Percentiles rank a stretch among this genome's conserved stretches.
Conservation (phyloP, 1,140 invertebrate species). For the Bilobella aurantiaca region DNA sequence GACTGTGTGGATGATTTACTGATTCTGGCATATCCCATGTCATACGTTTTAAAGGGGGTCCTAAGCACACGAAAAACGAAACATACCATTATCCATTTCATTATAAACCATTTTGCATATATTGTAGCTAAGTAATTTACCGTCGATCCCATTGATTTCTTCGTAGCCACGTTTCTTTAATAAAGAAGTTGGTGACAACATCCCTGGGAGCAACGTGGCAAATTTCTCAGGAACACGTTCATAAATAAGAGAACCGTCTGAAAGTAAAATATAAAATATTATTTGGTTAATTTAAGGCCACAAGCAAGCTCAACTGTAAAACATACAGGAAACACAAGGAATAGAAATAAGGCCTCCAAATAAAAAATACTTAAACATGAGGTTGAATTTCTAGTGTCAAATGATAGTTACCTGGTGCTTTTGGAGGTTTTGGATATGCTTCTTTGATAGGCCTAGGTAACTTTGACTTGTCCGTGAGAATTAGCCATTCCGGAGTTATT, state of each 20-base stretch:
- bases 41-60: constrained; percentile 47
- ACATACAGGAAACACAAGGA: no score
- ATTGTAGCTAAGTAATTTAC: constrained; percentile 14
- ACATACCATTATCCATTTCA: not conserved
- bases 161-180: constrained; percentile 68
- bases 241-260: constrained; percentile 72
- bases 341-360: no score
- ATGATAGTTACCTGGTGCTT: constrained; percentile 52
- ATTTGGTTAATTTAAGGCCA: no score
- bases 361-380: no score
- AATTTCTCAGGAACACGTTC: constrained; percentile 63
- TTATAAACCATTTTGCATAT: constrained; percentile 28
- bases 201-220: constrained; percentile 43
- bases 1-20: constrained; percentile 46
- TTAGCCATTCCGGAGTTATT: constrained; percentile 65
- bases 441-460: constrained; percentile 66
- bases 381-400: constrained; percentile 5
- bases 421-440: constrained; percentile 76
- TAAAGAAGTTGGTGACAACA: constrained; percentile 47
- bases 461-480: constrained; percentile 63
- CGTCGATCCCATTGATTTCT: constrained; percentile 75
- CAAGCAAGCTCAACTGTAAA: no score
- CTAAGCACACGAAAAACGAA: constrained; percentile 8
- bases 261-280: constrained; percentile 28
- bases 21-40: constrained; percentile 51